Evolutionary conservation across 1,140 invertebrate genomes (phyloP).

Genomic region (Belonocnema kinseyi): DNA sequence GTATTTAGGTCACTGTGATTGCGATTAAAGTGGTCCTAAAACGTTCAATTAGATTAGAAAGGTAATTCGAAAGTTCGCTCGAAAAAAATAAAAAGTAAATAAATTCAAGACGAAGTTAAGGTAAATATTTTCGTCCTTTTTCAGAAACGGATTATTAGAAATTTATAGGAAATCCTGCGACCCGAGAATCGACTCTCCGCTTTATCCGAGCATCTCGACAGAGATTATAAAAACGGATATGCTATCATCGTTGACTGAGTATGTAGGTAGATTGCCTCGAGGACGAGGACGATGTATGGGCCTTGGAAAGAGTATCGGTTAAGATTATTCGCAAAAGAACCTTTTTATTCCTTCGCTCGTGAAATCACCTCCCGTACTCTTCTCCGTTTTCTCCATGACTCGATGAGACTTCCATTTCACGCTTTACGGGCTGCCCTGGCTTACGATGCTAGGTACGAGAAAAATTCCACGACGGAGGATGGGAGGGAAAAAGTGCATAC

Average conservation of each 20-base stretch:
- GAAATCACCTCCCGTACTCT: constrained; percentile 1
- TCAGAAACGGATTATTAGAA: constrained; percentile 7
- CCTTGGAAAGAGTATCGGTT: constrained; percentile 52
- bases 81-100: no score
- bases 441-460: constrained; percentile 40
- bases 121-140: neutral
- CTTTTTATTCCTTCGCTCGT: constrained; percentile 39
- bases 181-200: constrained; percentile 47
- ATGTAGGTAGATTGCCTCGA: constrained; percentile 48
- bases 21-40: neutral
- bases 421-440: constrained; percentile 57
- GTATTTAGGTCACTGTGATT: constrained; percentile 16
- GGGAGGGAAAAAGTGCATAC: constrained; percentile 38
- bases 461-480: constrained; percentile 19
- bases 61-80: neutral
- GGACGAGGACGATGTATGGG: constrained; percentile 48
- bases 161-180: constrained; percentile 18
- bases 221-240: constrained; percentile 44
- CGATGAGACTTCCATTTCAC: constrained; percentile 63
- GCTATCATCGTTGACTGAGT: constrained; percentile 47
- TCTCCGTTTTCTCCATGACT: constrained; percentile 39
- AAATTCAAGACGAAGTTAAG: neutral
- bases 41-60: neutral
- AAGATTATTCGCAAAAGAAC: constrained; percentile 42
- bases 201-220: constrained; percentile 46